These are phyloP conservation scores for Calonectris borealis DNA, from an alignment of 2,113 vertebrate genomes.

Conservation along the genomic window DNA sequence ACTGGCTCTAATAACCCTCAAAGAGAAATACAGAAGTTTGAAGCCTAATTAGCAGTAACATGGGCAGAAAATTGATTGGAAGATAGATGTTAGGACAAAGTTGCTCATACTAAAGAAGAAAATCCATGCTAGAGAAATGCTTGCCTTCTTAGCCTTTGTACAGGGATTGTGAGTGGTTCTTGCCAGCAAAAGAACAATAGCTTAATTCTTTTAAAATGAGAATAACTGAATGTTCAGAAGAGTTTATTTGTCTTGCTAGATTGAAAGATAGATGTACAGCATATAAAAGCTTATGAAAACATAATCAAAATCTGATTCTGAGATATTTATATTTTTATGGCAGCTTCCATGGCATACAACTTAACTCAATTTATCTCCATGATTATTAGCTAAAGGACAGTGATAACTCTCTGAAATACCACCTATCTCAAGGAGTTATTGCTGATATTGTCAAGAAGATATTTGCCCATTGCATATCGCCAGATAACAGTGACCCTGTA, in stretches of 20 bases:
- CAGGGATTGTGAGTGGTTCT: not conserved
- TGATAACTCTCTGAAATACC: not conserved
- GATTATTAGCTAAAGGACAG: not conserved
- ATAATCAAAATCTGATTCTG: not conserved
- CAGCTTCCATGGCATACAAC: not conserved
- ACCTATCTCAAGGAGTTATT: not conserved
- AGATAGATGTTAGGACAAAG: not conserved
- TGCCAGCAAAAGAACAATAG: not conserved
- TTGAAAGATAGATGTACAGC: not conserved
- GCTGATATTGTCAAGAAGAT: not conserved
- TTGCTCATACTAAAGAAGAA: not conserved
- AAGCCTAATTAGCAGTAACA: not conserved
- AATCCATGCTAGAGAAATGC: fast-evolving
- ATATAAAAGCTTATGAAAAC: not conserved
- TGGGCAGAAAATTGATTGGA: not conserved
- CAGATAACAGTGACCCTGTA: not conserved
- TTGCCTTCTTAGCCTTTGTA: not conserved
- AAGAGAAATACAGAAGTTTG: not conserved
- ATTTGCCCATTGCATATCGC: not conserved
- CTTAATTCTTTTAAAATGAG: not conserved
- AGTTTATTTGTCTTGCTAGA: not conserved
- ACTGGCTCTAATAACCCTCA: not conserved
- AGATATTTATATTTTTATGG: not conserved
- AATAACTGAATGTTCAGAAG: not conserved
- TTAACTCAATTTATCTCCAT: not conserved